Percentiles rank a stretch among this genome's conserved stretches.
Conservation (phyloP, 2,888 invertebrate genomes). For the Automeris io region DNA sequence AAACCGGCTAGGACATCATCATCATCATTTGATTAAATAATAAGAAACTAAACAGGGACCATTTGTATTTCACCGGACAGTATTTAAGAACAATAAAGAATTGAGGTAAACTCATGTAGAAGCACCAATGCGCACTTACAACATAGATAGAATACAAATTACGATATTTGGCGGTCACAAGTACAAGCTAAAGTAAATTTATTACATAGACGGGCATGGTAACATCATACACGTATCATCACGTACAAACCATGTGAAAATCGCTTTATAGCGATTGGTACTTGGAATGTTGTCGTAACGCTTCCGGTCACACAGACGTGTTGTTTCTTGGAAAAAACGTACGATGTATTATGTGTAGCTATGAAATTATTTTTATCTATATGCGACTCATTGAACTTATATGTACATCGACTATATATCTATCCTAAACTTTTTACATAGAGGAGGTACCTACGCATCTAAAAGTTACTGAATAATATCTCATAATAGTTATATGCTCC, state of each 20-base stretch:
- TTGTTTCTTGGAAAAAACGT: slow-evolving; percentile 34
- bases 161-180: slow-evolving; percentile 60
- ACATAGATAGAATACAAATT: slow-evolving; percentile 51
- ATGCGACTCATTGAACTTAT: slow-evolving; percentile 9
- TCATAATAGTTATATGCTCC: too few relatives aligned
- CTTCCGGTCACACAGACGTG: slow-evolving; percentile 58
- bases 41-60: neutral
- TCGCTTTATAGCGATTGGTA: slow-evolving; percentile 50
- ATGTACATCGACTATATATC: too few relatives aligned
- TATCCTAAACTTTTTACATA: too few relatives aligned
- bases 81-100: slow-evolving; percentile 14
- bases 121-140: slow-evolving; percentile 33
- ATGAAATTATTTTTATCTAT: slow-evolving; percentile 12
- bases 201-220: slow-evolving; percentile 35
- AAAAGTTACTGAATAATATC: too few relatives aligned
- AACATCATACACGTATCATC: slow-evolving; percentile 40
- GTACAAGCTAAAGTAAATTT: slow-evolving; percentile 48
- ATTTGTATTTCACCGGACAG: neutral
- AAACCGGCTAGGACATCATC: too few relatives aligned
- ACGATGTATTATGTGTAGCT: slow-evolving; percentile 10
- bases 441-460: too few relatives aligned
- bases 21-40: too few relatives aligned
- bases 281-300: slow-evolving; percentile 53
- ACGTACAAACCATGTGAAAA: slow-evolving; percentile 59
- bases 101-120: slow-evolving; percentile 34